phyloP scores from a whole-genome alignment of 2,113 vertebrate species.

The rat (Rattus norvegicus) region DNA sequence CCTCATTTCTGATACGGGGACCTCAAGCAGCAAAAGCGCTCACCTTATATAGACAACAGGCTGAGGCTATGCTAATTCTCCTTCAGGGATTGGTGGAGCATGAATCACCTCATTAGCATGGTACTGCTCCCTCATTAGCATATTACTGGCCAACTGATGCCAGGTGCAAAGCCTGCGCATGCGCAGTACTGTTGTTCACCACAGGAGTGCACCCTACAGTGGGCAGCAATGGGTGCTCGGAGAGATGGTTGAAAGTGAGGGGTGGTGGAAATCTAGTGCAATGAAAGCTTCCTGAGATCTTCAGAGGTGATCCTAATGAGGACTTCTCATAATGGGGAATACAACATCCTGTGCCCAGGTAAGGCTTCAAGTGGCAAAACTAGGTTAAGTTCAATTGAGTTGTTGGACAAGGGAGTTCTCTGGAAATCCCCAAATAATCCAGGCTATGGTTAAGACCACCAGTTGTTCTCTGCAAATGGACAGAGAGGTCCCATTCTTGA shows the following conservation, averaged over 20 bases:
- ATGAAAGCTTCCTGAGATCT: not conserved
- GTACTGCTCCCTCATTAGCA: too few species aligned
- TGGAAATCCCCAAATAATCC: not conserved
- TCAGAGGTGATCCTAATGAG: not conserved
- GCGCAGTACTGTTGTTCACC: too few species aligned
- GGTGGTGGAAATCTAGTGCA: not conserved
- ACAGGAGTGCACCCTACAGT: too few species aligned
- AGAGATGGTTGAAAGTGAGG: not conserved
- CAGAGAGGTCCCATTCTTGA: not conserved
- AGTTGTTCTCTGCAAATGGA: not conserved
- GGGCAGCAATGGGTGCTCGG: too few species aligned
- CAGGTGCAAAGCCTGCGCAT: too few species aligned
- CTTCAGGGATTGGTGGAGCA: too few species aligned
- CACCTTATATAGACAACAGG: too few species aligned
- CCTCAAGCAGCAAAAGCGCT: too few species aligned
- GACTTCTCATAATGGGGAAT: not conserved
- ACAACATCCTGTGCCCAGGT: not conserved
- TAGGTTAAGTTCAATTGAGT: not conserved
- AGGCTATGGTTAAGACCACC: not conserved
- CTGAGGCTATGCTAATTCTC: too few species aligned
- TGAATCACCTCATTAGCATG: too few species aligned
- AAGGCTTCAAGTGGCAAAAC: not conserved
- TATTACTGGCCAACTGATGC: too few species aligned
- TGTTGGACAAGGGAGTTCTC: not conserved
- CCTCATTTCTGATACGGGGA: too few species aligned